Evolutionary conservation across 2,797 vertebrate genomes (phyloP).

Genomic region (Lacerta viridis): DNA sequence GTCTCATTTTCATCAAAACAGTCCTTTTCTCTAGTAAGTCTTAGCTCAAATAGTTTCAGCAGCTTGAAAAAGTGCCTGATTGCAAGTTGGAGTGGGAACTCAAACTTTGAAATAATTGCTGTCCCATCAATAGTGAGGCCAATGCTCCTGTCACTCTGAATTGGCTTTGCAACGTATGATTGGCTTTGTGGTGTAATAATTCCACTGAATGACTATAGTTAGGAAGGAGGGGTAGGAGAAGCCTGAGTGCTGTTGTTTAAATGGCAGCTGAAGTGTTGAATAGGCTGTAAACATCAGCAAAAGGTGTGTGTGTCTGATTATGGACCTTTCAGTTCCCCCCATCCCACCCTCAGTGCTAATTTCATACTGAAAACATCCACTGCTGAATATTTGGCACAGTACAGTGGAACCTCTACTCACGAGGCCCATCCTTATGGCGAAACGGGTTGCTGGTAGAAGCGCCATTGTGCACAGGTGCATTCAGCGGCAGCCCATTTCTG

Average conservation of each 20-base stretch:
- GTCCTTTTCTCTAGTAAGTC: background rate
- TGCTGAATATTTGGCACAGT: background rate
- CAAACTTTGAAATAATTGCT: background rate
- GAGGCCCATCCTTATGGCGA: no score
- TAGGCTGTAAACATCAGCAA: background rate
- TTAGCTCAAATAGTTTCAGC: background rate
- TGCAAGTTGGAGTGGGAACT: background rate
- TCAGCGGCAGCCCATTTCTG: no score
- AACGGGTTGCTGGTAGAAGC: no score
- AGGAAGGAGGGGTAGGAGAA: background rate
- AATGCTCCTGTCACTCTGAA: background rate
- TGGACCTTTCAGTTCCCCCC: no score
- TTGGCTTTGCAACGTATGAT: background rate
- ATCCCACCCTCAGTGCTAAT: background rate
- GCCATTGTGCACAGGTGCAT: no score
- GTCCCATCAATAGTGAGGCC: background rate
- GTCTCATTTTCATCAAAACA: background rate
- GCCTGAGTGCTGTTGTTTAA: background rate
- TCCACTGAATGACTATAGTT: background rate
- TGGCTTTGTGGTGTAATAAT: background rate
- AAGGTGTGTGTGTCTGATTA: background rate
- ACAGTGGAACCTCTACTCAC: no score
- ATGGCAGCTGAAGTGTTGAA: background rate
- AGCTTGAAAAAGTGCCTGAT: background rate
- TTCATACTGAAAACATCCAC: background rate